Evolutionary conservation across 2,888 invertebrate species (phyloP), one percentile per base, ranked within the genome.

Genomic region (Ypsolopha sequella): DNA sequence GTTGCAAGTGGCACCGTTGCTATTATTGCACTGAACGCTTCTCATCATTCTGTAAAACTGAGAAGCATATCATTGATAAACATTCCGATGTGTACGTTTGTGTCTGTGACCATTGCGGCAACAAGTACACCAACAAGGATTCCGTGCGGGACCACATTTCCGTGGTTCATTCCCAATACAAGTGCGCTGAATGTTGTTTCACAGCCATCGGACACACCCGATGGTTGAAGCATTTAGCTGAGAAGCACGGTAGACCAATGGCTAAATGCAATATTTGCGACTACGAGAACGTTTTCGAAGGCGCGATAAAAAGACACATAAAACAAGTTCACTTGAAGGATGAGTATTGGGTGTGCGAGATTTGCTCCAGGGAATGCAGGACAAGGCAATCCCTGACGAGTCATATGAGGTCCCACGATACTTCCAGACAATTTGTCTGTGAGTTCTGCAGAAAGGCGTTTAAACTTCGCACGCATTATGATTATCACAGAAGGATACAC

Each of bases 301-400:
- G 6, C 14, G 9, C 9, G 9, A 10, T 50, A 13, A 6, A 9
- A 7, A 11, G 11, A 7, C 50, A 50, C 13, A 34, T 44, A 24
- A 11, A 14, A 6, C 34, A 36, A 13, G 44, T 44, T 7, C 75
- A 74, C 50, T 72, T 74, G 73, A 69, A 66, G 2, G 75, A 74
- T 44, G 68, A 60, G 41, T 55, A 56, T 0, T 64, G 60, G 44
- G 48, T 51, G 0, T 74, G 74, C 33, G 39, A 51, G 0, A 36
- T 56, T 0, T 74, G 74, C 48, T 49, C 11, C 35, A 36, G 41
- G 48, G 43, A 44, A 52, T 50, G 33, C 36, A 54, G 33, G 35
- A 39, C 24, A 10, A 53, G 33, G 54, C 36, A 35, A 24, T 24
- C 24, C 24, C 24, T 24, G 24, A 24, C 24, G 24, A 24, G 24